These are phyloP conservation scores for Callipepla squamata DNA, from an alignment of 2,113 vertebrate genomes.

Conservation along the genomic window DNA sequence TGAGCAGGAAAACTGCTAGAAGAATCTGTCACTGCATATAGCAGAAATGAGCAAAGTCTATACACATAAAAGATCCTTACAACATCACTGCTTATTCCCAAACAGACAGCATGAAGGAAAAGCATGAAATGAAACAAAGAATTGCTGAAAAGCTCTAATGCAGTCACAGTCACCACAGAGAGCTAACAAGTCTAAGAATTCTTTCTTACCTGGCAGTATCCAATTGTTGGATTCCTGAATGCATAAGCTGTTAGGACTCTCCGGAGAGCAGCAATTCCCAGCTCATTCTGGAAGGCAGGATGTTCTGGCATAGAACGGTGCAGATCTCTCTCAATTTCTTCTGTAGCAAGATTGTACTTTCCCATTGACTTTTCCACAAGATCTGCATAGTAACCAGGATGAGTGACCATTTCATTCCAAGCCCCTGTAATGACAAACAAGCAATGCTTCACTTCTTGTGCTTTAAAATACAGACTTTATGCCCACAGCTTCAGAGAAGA, in stretches of 20 bases:
- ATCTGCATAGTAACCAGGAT: constrained; percentile 91
- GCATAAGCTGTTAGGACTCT: constrained; percentile 96
- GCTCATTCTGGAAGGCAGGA: constrained; percentile 94
- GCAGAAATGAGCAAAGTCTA: not conserved
- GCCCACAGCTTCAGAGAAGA: not conserved
- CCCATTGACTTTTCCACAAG: constrained; percentile 91
- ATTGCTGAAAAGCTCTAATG: not conserved
- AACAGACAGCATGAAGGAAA: not conserved
- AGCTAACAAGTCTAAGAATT: not conserved
- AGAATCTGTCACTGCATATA: not conserved
- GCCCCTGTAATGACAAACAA: constrained; percentile 82
- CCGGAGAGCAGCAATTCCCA: constrained; percentile 93
- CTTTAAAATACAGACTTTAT: not conserved
- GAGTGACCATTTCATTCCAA: constrained; percentile 92
- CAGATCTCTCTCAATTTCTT: constrained; percentile 97
- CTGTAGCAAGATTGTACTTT: constrained; percentile 89
- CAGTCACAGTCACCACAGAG: not conserved
- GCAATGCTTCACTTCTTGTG: not conserved
- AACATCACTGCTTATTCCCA: not conserved
- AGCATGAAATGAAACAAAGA: not conserved
- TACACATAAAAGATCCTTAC: not conserved
- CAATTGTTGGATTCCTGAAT: constrained; percentile 94
- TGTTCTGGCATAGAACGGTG: constrained; percentile 99
- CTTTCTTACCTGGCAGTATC: constrained; percentile 92
- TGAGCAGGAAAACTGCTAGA: not conserved